Base-by-base conservation (phyloP, 2,113 vertebrate species). In the Corapipo altera region DNA sequence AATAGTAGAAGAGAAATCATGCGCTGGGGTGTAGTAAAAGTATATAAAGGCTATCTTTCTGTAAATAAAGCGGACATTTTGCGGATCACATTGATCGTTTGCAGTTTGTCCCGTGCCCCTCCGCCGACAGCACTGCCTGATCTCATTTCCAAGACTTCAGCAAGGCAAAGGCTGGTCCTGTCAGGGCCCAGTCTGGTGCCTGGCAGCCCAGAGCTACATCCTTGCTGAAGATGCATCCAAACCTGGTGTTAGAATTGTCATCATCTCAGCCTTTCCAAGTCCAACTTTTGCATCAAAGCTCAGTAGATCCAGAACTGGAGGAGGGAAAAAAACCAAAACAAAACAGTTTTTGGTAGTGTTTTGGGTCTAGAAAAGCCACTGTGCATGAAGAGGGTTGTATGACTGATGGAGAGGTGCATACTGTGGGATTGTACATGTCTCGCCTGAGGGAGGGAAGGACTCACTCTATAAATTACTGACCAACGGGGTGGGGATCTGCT, bases 401-500 rank as follows among this genome's bases (percentile, higher is more conserved):
- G 37, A 86, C 7, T n/a, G 49, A 64, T 37, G 35, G 30, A 14
- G 16, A 48, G 28, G 8, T 27, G 5, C 28, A 24, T 69, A 46
- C 21, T 16, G 7, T 43, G 6, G 13, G 6, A 3, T 48, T 44
- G 16, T 26, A 67, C 6, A 4, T 3, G 5, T 33, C 20, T 43
- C 43, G 39, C 7, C 5, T 44, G 44, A 22, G 7, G 26, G 43
- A 83, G 39, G 21, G 13, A 74, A 89, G 12, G 20, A 3, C 8
- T 83, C 4, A 8, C 20, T 55, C 20, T 43, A 2, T 32, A 52
- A 28, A 10, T 58, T 74, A 54, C 11, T 22, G 12, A 41, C 3
- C 0, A 1, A 16, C 4, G 35, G 15, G 11, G 2, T 28, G 6
- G 13, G 13, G 8, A 5, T 74, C 27, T 75, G 13, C 7, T 35